Percentiles rank a stretch among this genome's conserved stretches.
These are phyloP conservation scores for Ophthalmolycus amberensis DNA, from an alignment of 2,113 vertebrate species.

Conservation along the genomic window DNA sequence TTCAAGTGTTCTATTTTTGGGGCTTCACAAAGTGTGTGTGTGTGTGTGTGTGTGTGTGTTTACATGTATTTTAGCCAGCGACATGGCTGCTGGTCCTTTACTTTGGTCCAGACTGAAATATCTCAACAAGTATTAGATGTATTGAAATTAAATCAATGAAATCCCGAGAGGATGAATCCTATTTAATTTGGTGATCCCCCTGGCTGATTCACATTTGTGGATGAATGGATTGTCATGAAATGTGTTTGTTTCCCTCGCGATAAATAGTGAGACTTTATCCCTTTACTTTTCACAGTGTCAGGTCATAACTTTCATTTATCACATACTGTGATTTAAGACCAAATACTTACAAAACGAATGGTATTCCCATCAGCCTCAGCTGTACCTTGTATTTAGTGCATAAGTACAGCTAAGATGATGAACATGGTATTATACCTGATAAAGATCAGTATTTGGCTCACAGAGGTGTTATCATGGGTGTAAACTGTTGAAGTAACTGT, in stretches of 20 bases:
- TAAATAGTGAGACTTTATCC: neutral
- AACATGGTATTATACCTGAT: neutral
- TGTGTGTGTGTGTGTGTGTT: neutral
- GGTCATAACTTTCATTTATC: neutral
- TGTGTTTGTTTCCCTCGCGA: neutral
- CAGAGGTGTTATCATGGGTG: too few relatives aligned
- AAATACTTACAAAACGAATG: neutral
- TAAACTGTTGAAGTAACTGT: neutral
- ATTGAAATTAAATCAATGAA: neutral
- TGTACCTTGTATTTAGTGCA: neutral
- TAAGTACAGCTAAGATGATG: neutral
- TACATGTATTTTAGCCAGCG: neutral
- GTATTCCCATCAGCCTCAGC: neutral
- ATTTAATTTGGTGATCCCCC: neutral
- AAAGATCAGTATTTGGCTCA: neutral
- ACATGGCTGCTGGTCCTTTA: neutral
- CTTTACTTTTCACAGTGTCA: neutral
- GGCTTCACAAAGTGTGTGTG: constrained; percentile 28
- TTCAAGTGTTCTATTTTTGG: constrained; percentile 67
- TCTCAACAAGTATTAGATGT: neutral
- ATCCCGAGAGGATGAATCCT: neutral
- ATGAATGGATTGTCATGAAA: neutral
- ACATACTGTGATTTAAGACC: neutral
- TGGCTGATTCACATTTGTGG: neutral
- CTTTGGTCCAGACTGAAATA: constrained; percentile 1